Percentiles rank a stretch among this genome's conserved stretches.
These are phyloP conservation scores for Clarias pachynema DNA, from an alignment of 2,797 vertebrate species.

Conservation along the genomic window DNA sequence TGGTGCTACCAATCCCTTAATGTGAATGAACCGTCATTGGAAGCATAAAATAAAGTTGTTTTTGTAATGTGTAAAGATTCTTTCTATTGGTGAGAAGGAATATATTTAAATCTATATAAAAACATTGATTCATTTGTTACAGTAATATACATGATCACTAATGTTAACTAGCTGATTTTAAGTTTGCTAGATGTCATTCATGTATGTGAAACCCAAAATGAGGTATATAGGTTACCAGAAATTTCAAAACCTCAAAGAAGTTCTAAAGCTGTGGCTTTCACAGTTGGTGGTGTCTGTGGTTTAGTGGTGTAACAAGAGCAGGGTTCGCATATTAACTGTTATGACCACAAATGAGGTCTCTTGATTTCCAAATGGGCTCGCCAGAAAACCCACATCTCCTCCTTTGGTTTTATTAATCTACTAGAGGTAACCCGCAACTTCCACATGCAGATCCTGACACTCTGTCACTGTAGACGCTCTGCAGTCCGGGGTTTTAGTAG, in stretches of 20 bases:
- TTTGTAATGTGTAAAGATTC: slow-evolving; percentile 2
- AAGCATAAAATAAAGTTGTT: slow-evolving; percentile 22
- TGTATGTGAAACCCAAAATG: neutral
- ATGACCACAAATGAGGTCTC: neutral
- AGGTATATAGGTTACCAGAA: neutral
- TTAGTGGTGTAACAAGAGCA: neutral
- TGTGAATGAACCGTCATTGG: slow-evolving; percentile 6
- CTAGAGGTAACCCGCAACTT: too few species aligned
- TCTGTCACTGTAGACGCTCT: too few species aligned
- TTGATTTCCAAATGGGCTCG: neutral
- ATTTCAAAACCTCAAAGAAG: neutral
- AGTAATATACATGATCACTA: neutral
- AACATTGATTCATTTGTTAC: neutral
- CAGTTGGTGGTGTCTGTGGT: neutral
- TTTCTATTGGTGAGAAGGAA: neutral
- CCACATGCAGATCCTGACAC: too few species aligned
- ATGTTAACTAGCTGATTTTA: neutral
- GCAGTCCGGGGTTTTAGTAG: too few species aligned
- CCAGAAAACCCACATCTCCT: neutral
- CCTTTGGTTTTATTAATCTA: neutral
- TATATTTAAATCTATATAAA: neutral
- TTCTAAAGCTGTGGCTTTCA: neutral
- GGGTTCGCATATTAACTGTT: neutral
- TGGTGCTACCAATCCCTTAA: slow-evolving; percentile 9
- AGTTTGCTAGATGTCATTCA: neutral